Evolutionary conservation across 1,140 invertebrate genomes (phyloP).

Genomic region (Monomorium pharaonis): DNA sequence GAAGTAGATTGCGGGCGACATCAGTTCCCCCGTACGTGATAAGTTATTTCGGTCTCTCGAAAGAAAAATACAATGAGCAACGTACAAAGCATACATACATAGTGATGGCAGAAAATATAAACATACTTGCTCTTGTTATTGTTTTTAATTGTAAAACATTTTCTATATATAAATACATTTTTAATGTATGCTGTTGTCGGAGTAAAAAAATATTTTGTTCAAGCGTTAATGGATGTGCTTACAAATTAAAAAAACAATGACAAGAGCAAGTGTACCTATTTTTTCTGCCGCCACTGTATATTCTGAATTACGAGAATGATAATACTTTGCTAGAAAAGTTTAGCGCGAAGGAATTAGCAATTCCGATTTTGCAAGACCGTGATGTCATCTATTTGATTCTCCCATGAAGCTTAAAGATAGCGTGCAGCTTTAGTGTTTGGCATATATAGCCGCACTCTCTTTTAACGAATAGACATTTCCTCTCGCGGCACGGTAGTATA

Average conservation of each 20-base stretch:
- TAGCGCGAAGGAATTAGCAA: background rate
- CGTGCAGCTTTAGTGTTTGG: background rate
- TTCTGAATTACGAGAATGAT: background rate
- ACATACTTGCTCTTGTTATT: too few relatives aligned
- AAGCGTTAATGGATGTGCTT: too few relatives aligned
- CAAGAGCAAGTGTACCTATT: too few relatives aligned
- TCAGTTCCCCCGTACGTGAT: background rate
- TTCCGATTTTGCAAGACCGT: background rate
- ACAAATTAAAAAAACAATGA: too few relatives aligned
- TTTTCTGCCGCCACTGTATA: too few relatives aligned
- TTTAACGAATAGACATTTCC: conserved; percentile 38
- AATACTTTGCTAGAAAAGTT: background rate
- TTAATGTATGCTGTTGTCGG: too few relatives aligned
- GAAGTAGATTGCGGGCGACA: background rate
- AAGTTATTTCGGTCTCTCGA: background rate
- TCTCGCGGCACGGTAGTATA: background rate
- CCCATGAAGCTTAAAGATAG: background rate
- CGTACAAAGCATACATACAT: background rate
- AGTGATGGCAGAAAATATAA: too few relatives aligned
- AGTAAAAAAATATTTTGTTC: too few relatives aligned
- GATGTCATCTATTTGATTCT: background rate
- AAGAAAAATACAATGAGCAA: background rate
- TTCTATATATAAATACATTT: too few relatives aligned
- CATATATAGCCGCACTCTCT: conserved; percentile 1
- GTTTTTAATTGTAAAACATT: too few relatives aligned